Evolutionary conservation across 2,797 vertebrate species (phyloP).

Genomic region (Tokudaia tokunoshimensis): DNA sequence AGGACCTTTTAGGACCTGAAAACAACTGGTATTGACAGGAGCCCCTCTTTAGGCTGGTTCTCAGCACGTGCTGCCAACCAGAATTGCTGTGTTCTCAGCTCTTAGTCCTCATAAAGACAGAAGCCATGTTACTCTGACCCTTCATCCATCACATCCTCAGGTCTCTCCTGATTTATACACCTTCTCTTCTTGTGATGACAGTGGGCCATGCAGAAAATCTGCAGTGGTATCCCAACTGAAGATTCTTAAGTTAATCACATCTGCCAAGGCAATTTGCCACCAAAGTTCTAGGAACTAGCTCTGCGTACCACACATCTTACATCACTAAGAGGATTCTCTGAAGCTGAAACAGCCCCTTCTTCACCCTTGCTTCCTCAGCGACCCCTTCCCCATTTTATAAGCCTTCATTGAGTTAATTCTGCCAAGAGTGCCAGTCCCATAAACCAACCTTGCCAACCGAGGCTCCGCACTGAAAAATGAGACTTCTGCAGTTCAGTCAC

Average conservation of each 20-base stretch:
- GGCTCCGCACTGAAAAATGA: not conserved
- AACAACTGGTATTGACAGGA: not conserved
- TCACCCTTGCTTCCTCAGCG: not conserved
- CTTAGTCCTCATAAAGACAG: not conserved
- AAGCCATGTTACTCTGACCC: not conserved
- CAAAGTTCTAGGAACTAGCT: not conserved
- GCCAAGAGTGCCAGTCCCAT: not conserved
- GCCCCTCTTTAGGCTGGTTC: fast-evolving
- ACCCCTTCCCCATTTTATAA: not conserved
- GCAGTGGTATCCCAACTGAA: not conserved
- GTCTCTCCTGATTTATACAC: not conserved
- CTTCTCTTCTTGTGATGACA: not conserved
- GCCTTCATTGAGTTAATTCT: not conserved
- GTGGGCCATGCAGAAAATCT: not conserved
- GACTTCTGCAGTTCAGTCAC: too few species aligned
- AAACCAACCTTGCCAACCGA: not conserved
- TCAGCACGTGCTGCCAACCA: not conserved
- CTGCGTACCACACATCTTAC: not conserved
- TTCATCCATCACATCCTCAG: not conserved
- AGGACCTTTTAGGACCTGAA: not conserved
- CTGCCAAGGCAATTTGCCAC: not conserved
- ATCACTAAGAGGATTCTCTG: not conserved
- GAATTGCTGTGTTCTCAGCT: not conserved
- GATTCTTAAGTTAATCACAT: not conserved
- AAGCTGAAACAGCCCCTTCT: not conserved